Percentiles rank a stretch among this genome's conserved stretches.
Conservation (phyloP, 2,888 invertebrate species). For the Phlogophora meticulosa region DNA sequence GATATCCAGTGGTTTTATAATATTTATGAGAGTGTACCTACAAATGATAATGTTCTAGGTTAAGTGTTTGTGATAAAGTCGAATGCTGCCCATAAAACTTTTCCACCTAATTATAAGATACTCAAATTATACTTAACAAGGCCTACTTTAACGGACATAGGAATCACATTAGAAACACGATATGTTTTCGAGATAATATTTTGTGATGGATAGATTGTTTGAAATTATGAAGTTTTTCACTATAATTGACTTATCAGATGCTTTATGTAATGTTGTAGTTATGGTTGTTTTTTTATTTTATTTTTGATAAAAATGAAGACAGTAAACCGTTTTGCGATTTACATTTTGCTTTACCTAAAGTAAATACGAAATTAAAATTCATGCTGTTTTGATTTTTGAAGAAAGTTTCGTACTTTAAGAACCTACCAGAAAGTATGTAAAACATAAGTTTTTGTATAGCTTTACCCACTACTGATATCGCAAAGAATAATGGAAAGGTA, state of each 20-base stretch:
- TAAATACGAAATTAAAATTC: too few relatives aligned
- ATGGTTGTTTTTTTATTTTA: background rate
- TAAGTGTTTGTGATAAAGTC: conserved; percentile 12
- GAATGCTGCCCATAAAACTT: conserved; percentile 15
- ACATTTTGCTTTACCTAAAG: too few relatives aligned
- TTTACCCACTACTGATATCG: too few relatives aligned
- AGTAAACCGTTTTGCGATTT: too few relatives aligned
- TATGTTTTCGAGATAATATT: conserved; percentile 42
- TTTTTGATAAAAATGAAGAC: too few relatives aligned
- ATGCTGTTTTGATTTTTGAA: too few relatives aligned
- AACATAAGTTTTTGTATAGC: background rate
- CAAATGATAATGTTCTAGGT: background rate
- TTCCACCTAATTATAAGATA: conserved; percentile 32
- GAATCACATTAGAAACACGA: conserved; percentile 56
- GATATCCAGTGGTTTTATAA: background rate
- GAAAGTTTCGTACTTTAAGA: too few relatives aligned
- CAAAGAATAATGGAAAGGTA: too few relatives aligned
- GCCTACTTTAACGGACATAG: conserved; percentile 48
- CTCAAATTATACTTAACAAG: conserved; percentile 34
- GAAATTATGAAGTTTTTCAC: conserved; percentile 22
- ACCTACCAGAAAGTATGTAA: too few relatives aligned
- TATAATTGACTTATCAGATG: background rate
- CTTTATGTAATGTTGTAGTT: background rate
- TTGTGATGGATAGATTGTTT: conserved; percentile 17
- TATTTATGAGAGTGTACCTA: too few relatives aligned